Evolutionary conservation across 1,140 invertebrate species (phyloP).

Genomic region (Elymnias hypermnestra): DNA sequence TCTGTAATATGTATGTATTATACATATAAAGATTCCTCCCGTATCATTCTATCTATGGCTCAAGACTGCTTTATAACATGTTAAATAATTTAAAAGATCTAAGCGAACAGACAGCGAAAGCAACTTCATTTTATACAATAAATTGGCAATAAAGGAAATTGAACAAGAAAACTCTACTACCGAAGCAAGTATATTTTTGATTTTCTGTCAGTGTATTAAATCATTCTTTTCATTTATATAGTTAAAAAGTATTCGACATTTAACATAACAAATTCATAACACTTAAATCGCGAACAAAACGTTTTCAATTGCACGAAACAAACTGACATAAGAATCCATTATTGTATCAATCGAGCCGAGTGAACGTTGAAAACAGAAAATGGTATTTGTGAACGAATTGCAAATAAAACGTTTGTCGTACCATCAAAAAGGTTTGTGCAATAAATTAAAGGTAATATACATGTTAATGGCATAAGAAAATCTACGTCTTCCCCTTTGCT

Average conservation of each 20-base stretch:
- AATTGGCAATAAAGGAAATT: no score
- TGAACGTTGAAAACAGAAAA: slow-evolving; percentile 23
- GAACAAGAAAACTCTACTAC: no score
- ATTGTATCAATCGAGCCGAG: slow-evolving; percentile 23
- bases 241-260: neutral
- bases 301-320: neutral
- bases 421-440: slow-evolving; percentile 49
- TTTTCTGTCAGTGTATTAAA: no score
- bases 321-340: slow-evolving; percentile 15
- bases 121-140: no score
- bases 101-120: no score
- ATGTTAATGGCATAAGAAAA: slow-evolving; percentile 66
- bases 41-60: no score
- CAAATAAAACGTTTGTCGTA: slow-evolving; percentile 44
- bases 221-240: no score
- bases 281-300: neutral
- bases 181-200: no score
- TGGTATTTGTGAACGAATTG: slow-evolving; percentile 40
- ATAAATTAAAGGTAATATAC: slow-evolving; percentile 68
- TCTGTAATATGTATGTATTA: no score
- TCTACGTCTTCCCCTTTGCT: slow-evolving; percentile 54
- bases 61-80: no score
- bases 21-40: no score
- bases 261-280: neutral
- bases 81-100: no score